Conservation (phyloP, 2,113 vertebrate species). For the Noctilio leporinus region DNA sequence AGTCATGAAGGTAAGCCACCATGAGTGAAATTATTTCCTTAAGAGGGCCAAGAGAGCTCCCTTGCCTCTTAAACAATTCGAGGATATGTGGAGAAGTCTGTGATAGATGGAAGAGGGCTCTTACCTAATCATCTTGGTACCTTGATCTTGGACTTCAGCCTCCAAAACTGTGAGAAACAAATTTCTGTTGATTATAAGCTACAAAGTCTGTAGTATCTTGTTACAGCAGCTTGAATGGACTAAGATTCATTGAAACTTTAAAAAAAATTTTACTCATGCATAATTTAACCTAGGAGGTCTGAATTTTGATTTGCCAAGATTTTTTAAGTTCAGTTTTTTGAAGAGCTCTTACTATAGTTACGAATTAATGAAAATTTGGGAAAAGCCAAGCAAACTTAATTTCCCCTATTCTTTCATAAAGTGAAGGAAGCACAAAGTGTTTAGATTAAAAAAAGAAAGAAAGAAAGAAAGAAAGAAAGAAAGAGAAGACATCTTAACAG, state of each 20-base stretch:
- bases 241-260: neutral
- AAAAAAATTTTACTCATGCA: neutral
- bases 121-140: neutral
- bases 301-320: neutral
- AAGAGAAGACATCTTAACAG: neutral
- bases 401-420: neutral
- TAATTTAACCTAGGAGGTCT: neutral
- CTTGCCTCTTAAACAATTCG: neutral
- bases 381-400: neutral
- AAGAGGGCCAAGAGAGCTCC: neutral
- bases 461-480: no score
- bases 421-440: neutral
- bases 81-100: neutral
- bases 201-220: neutral
- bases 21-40: neutral
- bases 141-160: neutral
- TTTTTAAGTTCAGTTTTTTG: neutral
- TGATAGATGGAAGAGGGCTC: neutral
- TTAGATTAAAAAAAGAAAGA: neutral
- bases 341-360: neutral
- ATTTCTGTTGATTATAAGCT: no score
- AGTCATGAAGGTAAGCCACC: neutral
- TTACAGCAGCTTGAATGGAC: neutral
- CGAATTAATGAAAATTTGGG: neutral
- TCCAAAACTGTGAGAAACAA: no score